Conservation (phyloP, 2,113 vertebrate species). For the Malurus cyaneus region DNA sequence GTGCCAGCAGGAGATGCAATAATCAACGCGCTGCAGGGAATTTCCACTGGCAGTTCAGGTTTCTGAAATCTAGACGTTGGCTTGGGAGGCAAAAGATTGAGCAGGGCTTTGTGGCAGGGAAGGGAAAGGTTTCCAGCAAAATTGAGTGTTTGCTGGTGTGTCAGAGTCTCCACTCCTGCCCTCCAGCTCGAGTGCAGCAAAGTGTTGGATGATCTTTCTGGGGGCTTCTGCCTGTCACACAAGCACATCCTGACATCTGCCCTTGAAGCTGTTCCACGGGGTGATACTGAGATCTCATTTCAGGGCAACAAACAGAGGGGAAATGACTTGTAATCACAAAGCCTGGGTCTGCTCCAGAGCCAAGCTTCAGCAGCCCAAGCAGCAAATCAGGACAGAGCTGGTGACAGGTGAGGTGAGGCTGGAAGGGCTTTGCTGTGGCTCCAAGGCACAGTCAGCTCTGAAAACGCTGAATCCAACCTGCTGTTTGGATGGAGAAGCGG, state of each 20-base stretch:
- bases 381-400: background rate
- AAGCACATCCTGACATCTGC: constrained; percentile 41
- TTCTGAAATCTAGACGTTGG: constrained; percentile 74
- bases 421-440: background rate
- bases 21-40: constrained; percentile 69
- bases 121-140: constrained; percentile 27
- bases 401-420: background rate
- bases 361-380: constrained; percentile 26
- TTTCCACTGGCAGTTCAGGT: constrained; percentile 76
- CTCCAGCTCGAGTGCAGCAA: constrained; percentile 45
- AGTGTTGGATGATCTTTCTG: background rate
- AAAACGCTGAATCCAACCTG: rapidly evolving
- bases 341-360: constrained; percentile 46
- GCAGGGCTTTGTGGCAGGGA: constrained; percentile 60
- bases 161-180: constrained; percentile 48
- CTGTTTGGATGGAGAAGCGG: rapidly evolving
- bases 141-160: background rate
- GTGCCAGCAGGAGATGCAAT: constrained; percentile 76
- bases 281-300: constrained; percentile 62
- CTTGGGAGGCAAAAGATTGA: constrained; percentile 69
- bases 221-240: constrained; percentile 56
- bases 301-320: constrained; percentile 55
- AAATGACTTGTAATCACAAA: constrained; percentile 63
- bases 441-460: background rate
- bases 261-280: constrained; percentile 56